Evolutionary conservation across 2,797 vertebrate species (phyloP).

Genomic region (Galagoides demidoff): DNA sequence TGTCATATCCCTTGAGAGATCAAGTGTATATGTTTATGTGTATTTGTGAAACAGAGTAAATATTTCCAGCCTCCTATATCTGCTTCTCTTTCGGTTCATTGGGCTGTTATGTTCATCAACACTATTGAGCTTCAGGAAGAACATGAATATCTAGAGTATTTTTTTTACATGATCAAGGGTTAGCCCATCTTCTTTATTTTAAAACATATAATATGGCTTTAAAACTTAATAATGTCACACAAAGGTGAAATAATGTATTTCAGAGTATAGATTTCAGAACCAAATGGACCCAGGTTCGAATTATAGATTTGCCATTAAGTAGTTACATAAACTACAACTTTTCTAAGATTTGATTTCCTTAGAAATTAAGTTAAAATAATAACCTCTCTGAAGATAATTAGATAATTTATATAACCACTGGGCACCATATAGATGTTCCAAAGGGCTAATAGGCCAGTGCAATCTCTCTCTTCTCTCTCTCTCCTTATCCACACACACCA

Average conservation of each 20-base stretch:
- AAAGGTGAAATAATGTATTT: neutral
- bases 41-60: neutral
- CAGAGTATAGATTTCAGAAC: neutral
- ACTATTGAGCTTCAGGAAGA: neutral
- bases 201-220: neutral
- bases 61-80: rapidly evolving
- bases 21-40: neutral
- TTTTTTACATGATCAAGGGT: neutral
- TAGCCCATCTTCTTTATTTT: neutral
- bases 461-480: no score
- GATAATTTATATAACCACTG: neutral
- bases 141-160: neutral
- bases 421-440: neutral
- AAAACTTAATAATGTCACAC: neutral
- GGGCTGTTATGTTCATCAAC: neutral
- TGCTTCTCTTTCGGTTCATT: neutral
- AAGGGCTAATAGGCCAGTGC: neutral
- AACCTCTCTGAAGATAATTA: neutral
- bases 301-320: neutral
- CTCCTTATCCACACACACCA: neutral
- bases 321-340: neutral
- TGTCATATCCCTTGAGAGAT: neutral
- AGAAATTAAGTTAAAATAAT: neutral
- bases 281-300: neutral
- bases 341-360: neutral